Conservation (phyloP, 2,113 vertebrate genomes). For the Ochotona princeps region DNA sequence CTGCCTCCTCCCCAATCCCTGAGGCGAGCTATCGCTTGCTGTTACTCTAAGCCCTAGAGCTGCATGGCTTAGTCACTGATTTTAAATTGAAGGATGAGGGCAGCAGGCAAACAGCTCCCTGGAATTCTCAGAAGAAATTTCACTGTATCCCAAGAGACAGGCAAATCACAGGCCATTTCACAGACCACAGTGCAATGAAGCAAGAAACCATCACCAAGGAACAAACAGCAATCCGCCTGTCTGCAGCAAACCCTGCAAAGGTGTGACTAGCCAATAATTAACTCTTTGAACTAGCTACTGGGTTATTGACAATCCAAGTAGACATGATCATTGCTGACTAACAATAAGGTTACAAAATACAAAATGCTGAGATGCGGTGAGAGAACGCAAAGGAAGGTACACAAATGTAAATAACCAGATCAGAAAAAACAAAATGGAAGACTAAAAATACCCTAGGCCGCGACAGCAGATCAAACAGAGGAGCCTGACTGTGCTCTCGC, state of each 20-base stretch:
- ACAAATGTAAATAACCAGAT: background rate
- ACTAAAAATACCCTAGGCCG: constrained; percentile 1
- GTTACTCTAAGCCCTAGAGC: background rate
- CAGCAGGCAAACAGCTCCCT: background rate
- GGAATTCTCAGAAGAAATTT: background rate
- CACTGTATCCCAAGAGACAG: background rate
- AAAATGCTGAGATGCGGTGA: background rate
- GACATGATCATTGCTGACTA: constrained; percentile 43
- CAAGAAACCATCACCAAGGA: background rate
- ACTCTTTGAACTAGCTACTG: background rate
- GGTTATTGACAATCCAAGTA: background rate
- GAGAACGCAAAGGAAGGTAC: background rate
- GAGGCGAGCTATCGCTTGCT: background rate
- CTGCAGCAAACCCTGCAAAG: background rate
- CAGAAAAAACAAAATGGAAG: constrained; percentile 41
- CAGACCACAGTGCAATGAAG: background rate
- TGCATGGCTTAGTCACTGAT: background rate
- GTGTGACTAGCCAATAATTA: background rate
- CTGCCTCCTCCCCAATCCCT: background rate
- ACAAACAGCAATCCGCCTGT: background rate
- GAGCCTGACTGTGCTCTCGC: constrained; percentile 17
- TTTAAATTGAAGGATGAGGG: constrained; percentile 28
- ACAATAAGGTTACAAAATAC: background rate
- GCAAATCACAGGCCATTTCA: background rate
- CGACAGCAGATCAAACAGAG: background rate